These are phyloP conservation scores for Galaxias olidus DNA, from an alignment of 2,797 vertebrate species.

Conservation along the genomic window DNA sequence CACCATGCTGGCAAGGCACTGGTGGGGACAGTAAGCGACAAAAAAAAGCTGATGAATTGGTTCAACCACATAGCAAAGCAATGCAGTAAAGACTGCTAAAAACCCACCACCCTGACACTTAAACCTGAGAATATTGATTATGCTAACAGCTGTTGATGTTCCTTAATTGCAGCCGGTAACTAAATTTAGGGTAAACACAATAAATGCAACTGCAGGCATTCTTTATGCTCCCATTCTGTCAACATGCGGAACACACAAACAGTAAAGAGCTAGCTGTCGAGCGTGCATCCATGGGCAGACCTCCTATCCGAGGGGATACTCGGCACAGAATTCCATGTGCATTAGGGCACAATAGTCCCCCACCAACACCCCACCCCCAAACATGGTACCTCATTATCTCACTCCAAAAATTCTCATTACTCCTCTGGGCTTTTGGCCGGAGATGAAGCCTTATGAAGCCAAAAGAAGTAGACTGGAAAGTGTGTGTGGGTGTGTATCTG, in stretches of 20 bases:
- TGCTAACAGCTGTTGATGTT: neutral
- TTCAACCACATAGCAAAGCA: neutral
- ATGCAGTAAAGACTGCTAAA: neutral
- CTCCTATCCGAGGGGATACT: neutral
- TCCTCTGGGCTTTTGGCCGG: too few relatives aligned
- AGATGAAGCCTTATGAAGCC: too few relatives aligned
- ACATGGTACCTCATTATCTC: too few relatives aligned
- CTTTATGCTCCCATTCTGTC: conserved; percentile 23
- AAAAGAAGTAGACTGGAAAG: too few relatives aligned
- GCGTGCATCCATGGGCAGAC: neutral
- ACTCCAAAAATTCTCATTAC: too few relatives aligned
- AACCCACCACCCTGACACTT: neutral
- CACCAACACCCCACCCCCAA: too few relatives aligned
- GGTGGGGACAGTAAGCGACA: conserved; percentile 14
- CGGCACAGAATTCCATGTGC: neutral
- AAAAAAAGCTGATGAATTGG: conserved; percentile 9
- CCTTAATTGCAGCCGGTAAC: conserved; percentile 18
- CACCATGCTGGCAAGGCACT: neutral
- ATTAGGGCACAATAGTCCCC: too few relatives aligned
- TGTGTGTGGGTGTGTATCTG: too few relatives aligned
- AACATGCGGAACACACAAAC: conserved; percentile 2
- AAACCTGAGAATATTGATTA: neutral
- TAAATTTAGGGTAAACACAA: neutral
- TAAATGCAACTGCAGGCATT: conserved; percentile 17
- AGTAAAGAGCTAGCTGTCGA: neutral